Evolutionary conservation across 2,888 invertebrate species (phyloP).

Genomic region (Yponomeuta plumbellus): DNA sequence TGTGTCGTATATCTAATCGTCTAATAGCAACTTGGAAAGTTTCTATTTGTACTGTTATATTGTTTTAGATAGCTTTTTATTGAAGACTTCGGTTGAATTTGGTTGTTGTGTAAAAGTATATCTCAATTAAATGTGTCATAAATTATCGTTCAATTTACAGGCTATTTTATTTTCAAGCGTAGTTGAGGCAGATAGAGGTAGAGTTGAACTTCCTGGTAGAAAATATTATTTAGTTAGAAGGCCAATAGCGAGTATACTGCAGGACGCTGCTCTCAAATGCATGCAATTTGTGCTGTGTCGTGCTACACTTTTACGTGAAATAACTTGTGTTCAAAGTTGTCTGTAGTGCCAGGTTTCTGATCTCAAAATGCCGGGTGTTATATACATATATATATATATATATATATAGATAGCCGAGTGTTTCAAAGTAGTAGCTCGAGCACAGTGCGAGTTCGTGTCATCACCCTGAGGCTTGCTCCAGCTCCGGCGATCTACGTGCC

Average conservation of each 20-base stretch:
- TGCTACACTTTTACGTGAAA: background rate
- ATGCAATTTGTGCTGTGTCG: background rate
- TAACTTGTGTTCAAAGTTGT: background rate
- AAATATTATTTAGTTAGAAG: background rate
- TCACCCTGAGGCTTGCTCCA: constrained; percentile 27
- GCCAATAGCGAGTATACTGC: background rate
- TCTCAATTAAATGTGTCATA: constrained; percentile 3
- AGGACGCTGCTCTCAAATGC: background rate
- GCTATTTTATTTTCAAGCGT: constrained; percentile 3
- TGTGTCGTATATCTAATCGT: background rate
- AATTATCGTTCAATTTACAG: background rate
- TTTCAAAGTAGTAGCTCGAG: background rate
- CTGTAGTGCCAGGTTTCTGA: background rate
- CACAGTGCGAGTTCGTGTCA: background rate
- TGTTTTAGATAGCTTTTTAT: background rate
- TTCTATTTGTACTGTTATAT: background rate
- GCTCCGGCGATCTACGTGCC: constrained; percentile 71
- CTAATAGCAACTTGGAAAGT: background rate
- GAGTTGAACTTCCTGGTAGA: background rate
- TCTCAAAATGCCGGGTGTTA: background rate
- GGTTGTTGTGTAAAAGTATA: constrained; percentile 1
- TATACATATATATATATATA: too few species aligned
- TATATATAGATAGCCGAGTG: background rate
- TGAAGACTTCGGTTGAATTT: background rate
- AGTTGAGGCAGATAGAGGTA: background rate